These are phyloP conservation scores for Notiomystis cincta DNA, from an alignment of 2,113 vertebrate genomes.

Conservation along the genomic window DNA sequence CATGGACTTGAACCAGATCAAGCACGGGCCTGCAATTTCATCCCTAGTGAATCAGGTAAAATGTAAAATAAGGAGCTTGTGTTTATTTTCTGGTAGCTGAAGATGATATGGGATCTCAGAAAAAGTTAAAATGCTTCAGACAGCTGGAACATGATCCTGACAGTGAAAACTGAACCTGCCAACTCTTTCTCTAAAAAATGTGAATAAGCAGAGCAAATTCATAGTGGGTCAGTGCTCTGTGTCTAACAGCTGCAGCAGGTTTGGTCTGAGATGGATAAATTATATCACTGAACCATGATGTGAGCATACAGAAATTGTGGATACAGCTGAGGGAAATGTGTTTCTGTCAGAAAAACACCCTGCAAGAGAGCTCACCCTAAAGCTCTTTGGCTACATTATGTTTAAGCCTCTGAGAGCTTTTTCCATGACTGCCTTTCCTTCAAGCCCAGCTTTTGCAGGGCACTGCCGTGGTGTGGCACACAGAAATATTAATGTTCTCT, in stretches of 20 bases:
- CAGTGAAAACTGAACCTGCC: neutral
- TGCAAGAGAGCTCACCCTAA: neutral
- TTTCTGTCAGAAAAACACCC: neutral
- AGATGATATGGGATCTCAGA: neutral
- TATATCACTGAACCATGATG: neutral
- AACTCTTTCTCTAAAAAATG: neutral
- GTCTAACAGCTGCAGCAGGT: neutral
- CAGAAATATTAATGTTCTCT: neutral
- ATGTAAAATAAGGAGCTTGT: neutral
- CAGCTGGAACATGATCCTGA: neutral
- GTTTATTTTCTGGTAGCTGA: neutral
- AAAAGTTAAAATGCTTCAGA: neutral
- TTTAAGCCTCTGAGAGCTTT: neutral
- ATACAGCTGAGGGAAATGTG: neutral
- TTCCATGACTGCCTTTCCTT: neutral
- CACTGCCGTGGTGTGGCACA: neutral
- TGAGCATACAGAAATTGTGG: neutral
- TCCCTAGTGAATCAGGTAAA: neutral
- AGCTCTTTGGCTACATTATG: neutral
- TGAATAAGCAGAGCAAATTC: neutral
- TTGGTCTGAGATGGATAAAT: constrained; percentile 5
- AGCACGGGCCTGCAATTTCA: neutral
- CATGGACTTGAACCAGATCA: neutral
- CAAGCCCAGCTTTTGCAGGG: neutral
- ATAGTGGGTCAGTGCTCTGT: neutral